Evolutionary conservation across 2,888 invertebrate species (phyloP), one percentile per base, ranked within the genome.

Genomic region (Pseudococcus longispinus): DNA sequence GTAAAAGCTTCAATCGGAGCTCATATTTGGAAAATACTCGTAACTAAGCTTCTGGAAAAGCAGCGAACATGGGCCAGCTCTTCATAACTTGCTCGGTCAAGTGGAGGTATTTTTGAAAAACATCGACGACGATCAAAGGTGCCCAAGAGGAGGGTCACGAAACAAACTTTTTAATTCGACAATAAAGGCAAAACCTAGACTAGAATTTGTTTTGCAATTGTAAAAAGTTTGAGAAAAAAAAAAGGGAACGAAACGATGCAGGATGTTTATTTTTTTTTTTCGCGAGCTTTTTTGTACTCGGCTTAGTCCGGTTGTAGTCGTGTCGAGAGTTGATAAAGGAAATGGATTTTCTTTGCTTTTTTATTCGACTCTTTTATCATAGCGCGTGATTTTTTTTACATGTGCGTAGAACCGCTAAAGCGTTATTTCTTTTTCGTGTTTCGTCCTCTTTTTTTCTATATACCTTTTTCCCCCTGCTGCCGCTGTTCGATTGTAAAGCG

Each of bases 301-400:
- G 9, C 26, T 9, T 65, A 8, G 26, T 3, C 26, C 51, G 13
- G 44, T 46, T 46, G 65, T 65, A 65, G 26, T 65, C 65, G 65
- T 65, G 65, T 65, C 65, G 65, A 65, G 65, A 65, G 65, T 65
- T 65, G 65, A 65, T 65, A 65, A 26, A 65, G 65, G 65, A 65
- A 65, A 65, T 65, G 65, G 65, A 51, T 65, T 65, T 65, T 26
- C 65, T 65, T 65, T 65, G 65, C 65, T 65, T 23, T 65, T 65
- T 65, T 65, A 26, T 65, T 26, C 13, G 26, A 5, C 65, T 20
- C 65, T 65, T 20, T 65, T 51, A 51, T 51, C n/a, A n/a, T n/a
- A 5, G 37, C 65, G 23, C 65, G 65, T 65, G 65, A 26, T 65
- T 13, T 65, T 65, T 65, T 65, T 13, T 26, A 26, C 26, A 6